Percentiles rank a stretch among this genome's conserved stretches.
These are phyloP conservation scores for Neuroterus valhalla DNA, from an alignment of 1,140 invertebrate species.

Conservation along the genomic window DNA sequence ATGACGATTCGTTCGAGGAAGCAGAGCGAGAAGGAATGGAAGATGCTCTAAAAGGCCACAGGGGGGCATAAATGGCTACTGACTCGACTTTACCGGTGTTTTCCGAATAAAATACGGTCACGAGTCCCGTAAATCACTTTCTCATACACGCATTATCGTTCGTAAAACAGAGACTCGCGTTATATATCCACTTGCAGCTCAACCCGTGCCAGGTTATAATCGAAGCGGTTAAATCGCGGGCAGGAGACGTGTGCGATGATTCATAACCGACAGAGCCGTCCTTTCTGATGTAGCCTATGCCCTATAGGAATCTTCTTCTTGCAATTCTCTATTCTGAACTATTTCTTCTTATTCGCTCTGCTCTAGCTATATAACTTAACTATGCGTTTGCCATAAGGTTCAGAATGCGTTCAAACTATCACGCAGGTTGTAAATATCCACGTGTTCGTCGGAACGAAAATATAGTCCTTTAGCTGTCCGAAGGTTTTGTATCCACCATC, in stretches of 20 bases:
- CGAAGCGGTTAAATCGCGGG: constrained; percentile 55
- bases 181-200: constrained; percentile 45
- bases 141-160: constrained; percentile 50
- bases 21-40: background rate
- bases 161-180: constrained; percentile 53
- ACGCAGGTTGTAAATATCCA: constrained; percentile 37
- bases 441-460: constrained; percentile 4
- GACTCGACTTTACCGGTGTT: constrained; percentile 46
- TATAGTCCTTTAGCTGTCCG: no score
- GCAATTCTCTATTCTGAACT: constrained; percentile 44
- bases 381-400: constrained; percentile 43
- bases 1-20: constrained; percentile 4
- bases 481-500: no score
- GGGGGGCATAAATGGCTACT: constrained; percentile 45
- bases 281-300: no score
- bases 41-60: constrained; percentile 27
- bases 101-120: constrained; percentile 48
- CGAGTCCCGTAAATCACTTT: constrained; percentile 46
- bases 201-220: constrained; percentile 53
- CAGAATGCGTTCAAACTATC: constrained; percentile 43
- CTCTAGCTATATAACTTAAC: constrained; percentile 47
- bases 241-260: constrained; percentile 55
- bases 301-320: constrained; percentile 43
- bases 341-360: constrained; percentile 44
- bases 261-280: constrained; percentile 55